A percentile compares a stretch with the other conserved stretches of the same genome.
Evolutionary conservation across 2,113 vertebrate species (phyloP).

Genomic region (Porphyrio hochstetteri): DNA sequence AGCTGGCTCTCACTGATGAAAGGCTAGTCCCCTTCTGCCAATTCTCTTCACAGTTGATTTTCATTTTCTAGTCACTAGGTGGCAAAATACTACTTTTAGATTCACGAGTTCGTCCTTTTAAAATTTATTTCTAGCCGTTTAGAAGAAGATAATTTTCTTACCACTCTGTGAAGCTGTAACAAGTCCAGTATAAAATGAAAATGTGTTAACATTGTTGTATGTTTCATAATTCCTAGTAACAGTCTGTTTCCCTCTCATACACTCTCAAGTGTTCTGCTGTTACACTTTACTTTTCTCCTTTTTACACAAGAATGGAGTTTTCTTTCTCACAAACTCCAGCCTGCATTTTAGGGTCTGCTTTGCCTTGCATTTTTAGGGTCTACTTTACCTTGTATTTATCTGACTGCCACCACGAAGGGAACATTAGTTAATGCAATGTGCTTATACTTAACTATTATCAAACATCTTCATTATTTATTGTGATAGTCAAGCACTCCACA

Average conservation of each 20-base stretch:
- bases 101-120: background rate
- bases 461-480: background rate
- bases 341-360: background rate
- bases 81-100: constrained; percentile 46
- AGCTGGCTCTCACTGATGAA: background rate
- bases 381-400: background rate
- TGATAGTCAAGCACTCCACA: background rate
- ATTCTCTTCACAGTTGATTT: background rate
- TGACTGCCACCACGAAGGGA: background rate
- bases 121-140: background rate
- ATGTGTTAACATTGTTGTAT: background rate
- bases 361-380: background rate
- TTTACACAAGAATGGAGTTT: background rate
- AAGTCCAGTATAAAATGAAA: background rate
- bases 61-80: constrained; percentile 52
- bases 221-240: background rate
- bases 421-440: background rate
- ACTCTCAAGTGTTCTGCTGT: background rate
- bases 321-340: background rate
- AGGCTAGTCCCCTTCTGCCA: background rate
- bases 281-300: background rate
- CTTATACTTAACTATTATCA: background rate
- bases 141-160: background rate
- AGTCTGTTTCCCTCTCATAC: background rate
- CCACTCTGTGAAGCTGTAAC: background rate